Evolutionary conservation across 2,113 vertebrate species (phyloP).

Genomic region (Caloenas nicobarica): DNA sequence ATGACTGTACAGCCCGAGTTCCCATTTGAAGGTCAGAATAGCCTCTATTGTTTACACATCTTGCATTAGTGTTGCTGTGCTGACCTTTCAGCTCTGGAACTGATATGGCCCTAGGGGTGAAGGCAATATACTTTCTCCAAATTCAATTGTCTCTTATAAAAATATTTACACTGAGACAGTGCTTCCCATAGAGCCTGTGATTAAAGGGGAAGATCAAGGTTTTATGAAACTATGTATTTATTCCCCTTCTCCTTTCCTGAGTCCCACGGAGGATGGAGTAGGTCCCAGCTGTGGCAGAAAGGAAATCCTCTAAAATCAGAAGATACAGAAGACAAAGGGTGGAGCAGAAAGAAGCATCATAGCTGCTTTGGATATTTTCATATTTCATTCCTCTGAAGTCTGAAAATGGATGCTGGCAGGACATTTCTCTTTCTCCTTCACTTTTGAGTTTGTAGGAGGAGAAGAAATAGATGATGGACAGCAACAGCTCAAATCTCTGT

Average conservation of each 20-base stretch:
- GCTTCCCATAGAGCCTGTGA: background rate
- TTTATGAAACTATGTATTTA: background rate
- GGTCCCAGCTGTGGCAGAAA: background rate
- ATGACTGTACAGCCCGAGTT: background rate
- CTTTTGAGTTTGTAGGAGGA: conserved; percentile 35
- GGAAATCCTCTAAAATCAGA: background rate
- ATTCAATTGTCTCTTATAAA: background rate
- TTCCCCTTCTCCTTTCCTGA: background rate
- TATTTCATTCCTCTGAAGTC: background rate
- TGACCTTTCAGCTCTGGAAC: conserved; percentile 6
- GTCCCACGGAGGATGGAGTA: background rate
- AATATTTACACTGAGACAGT: background rate
- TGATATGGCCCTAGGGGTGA: background rate
- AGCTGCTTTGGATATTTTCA: background rate
- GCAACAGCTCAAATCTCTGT: background rate
- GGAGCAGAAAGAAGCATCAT: background rate
- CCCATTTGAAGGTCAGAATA: background rate
- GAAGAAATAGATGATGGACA: conserved; percentile 35
- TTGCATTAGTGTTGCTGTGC: background rate
- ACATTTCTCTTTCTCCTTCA: background rate
- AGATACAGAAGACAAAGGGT: background rate
- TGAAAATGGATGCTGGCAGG: conserved; percentile 25
- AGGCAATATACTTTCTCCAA: background rate
- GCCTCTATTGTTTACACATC: background rate
- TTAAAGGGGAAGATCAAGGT: background rate